A percentile compares a stretch with the other conserved stretches of the same genome.
Conservation (phyloP, 2,797 vertebrate genomes). For the Helostoma temminkii region DNA sequence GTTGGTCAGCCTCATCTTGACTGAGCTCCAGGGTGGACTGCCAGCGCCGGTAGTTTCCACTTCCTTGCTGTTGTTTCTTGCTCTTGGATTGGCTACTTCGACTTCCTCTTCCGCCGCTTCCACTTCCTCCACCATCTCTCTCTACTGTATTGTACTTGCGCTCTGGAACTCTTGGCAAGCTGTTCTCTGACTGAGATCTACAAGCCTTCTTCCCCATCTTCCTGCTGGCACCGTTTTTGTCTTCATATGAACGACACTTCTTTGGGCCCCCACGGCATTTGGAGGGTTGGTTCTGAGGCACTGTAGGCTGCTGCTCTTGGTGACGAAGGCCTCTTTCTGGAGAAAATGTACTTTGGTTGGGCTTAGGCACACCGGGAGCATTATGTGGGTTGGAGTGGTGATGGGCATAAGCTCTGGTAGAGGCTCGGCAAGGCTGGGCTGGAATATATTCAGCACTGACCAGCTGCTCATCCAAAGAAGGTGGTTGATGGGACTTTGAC, state of each 20-base stretch:
- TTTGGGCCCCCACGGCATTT: slow-evolving; percentile 73
- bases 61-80: slow-evolving; percentile 69
- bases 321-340: slow-evolving; percentile 70
- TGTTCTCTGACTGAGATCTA: slow-evolving; percentile 89
- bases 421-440: slow-evolving; percentile 77
- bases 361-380: slow-evolving; percentile 57
- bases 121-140: slow-evolving; percentile 77
- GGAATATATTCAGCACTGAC: slow-evolving; percentile 90
- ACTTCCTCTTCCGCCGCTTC: slow-evolving; percentile 57
- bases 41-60: slow-evolving; percentile 77
- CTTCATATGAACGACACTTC: slow-evolving; percentile 86
- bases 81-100: slow-evolving; percentile 68
- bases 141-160: slow-evolving; percentile 86
- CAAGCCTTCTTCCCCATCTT: slow-evolving; percentile 84
- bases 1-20: slow-evolving; percentile 81
- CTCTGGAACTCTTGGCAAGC: slow-evolving; percentile 80
- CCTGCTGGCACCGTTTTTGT: slow-evolving; percentile 58
- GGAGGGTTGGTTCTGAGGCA: slow-evolving; percentile 51
- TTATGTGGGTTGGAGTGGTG: slow-evolving; percentile 55
- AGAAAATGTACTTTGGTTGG: slow-evolving; percentile 72
- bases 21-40: slow-evolving; percentile 88
- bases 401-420: slow-evolving; percentile 67
- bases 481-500: slow-evolving; percentile 47
- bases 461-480: slow-evolving; percentile 80
- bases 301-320: slow-evolving; percentile 52